Evolutionary conservation across 2,113 vertebrate species (phyloP).

Genomic region (Halcyon senegalensis): DNA sequence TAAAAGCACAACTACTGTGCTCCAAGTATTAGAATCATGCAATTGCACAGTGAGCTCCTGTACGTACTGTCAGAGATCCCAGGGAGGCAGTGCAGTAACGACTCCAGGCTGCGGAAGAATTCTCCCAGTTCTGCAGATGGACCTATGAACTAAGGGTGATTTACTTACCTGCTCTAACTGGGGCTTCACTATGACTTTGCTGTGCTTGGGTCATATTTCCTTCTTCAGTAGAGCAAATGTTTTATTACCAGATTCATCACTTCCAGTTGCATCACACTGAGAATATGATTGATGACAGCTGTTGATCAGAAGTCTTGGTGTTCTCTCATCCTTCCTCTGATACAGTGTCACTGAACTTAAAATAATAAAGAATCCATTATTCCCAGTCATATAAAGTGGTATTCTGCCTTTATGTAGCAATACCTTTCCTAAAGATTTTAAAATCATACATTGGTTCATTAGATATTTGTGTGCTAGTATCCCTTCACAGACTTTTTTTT

Average conservation of each 20-base stretch:
- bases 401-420: not conserved
- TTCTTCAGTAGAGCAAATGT: not conserved
- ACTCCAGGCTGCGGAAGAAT: not conserved
- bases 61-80: not conserved
- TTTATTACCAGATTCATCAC: not conserved
- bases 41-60: accelerated
- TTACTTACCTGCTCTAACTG: not conserved
- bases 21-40: not conserved
- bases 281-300: not conserved
- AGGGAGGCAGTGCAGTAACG: not conserved
- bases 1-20: not conserved
- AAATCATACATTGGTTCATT: not conserved
- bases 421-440: not conserved
- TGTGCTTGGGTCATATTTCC: not conserved
- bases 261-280: not conserved
- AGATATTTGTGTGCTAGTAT: not conserved
- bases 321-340: not conserved
- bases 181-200: not conserved
- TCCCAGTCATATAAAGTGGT: not conserved
- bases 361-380: not conserved
- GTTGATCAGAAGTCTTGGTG: not conserved
- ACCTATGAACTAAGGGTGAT: not conserved
- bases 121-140: not conserved
- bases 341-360: not conserved
- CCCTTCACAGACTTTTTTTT: not conserved